These are phyloP conservation scores for Palythoa grandiflora DNA, from an alignment of 92 coral and sea anemone genomes.

Conservation along the genomic window DNA sequence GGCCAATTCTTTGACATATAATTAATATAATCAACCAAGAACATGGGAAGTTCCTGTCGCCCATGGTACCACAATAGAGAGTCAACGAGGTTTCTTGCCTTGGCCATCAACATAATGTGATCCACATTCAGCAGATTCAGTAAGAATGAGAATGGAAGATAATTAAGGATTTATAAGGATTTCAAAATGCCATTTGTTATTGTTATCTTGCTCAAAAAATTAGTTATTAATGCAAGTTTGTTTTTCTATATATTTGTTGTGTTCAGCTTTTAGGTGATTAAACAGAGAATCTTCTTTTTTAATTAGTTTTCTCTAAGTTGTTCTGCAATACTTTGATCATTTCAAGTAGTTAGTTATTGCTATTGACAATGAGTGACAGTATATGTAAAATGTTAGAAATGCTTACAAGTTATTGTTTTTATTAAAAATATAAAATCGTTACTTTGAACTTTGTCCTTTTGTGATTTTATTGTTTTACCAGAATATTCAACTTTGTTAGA, in stretches of 20 bases:
- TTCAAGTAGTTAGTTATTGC: background rate
- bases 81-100: background rate
- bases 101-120: background rate
- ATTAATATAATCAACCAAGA: background rate
- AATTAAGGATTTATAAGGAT: background rate
- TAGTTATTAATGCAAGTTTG: background rate
- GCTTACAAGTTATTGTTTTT: background rate
- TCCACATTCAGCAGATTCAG: slow-evolving; percentile 11
- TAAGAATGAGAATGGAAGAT: background rate
- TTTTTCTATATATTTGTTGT: background rate
- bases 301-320: background rate
- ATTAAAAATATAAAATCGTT: too few relatives aligned
- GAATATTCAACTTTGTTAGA: background rate
- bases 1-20: slow-evolving; percentile 13
- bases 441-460: background rate
- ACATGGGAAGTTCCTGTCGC: background rate
- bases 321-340: background rate
- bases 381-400: background rate
- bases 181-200: background rate
- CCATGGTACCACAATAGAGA: background rate
- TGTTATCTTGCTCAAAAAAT: background rate
- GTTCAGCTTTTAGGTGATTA: too few relatives aligned
- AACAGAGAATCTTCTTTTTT: background rate
- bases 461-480: background rate
- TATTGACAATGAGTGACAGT: background rate